Evolutionary conservation across 1,140 invertebrate species (phyloP), one percentile per base, ranked within the genome.

Genomic region (Tribolium madens): DNA sequence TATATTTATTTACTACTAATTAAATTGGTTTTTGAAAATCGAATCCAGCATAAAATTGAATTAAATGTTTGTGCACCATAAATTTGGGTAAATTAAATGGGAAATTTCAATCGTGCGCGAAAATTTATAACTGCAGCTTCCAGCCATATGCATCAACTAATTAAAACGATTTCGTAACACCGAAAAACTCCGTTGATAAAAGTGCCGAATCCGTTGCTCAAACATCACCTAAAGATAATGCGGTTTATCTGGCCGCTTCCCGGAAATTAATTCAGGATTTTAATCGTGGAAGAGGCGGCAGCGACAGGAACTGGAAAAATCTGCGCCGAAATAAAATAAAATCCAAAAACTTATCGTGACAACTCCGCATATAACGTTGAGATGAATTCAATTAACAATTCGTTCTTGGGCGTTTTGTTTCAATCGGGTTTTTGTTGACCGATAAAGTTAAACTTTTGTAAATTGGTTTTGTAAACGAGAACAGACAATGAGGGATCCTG

Each of bases 391-490:
- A 64, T 64, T 64, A 64, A 64, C 57, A 64, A 64, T 64, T 64
- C 26, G 57, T 64, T 64, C 57, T 64, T 64, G 57, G 57, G 14
- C 57, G 57, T 64, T 57, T 57, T 57, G 52, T 57, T 64, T 64
- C 57, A 64, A 64, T 64, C 57, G 57, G 57, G 57, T 26, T 64
- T 72, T 52, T 72, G 50, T 72, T 72, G 70, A 72, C 70, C 46
- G 57, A 64, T 64, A 36, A 64, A 64, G 70, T 72, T 72, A 72
- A 71, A 72, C 70, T 72, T 72, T 72, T 72, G 70, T 72, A 72
- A 72, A 72, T 72, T 72, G 70, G 50, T 72, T 72, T 72, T 72
- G 70, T 72, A 72, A 72, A 72, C 50, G 57, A 64, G 57, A 64
- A 48, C 69, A 71, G 46, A 47, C 36, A 52, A 72, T 52, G 70